A percentile compares a stretch with the other conserved stretches of the same genome.
phyloP scores from a whole-genome alignment of 2,797 vertebrate species.

The Phalloptychus januarius region DNA sequence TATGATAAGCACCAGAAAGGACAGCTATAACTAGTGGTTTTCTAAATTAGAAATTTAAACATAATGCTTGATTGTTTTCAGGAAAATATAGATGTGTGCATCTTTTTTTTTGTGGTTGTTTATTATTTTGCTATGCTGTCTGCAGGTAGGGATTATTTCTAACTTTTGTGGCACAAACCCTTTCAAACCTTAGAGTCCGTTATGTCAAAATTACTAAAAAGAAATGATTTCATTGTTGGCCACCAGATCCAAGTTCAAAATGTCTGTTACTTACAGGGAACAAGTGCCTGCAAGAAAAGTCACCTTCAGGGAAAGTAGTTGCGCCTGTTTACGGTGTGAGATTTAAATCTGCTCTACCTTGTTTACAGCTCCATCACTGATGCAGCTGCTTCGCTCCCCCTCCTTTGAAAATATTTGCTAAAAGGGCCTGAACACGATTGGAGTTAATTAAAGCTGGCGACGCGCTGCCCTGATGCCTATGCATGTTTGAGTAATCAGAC shows the following conservation, averaged over 20 bases:
- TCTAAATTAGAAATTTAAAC: neutral
- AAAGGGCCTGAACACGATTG: constrained; percentile 28
- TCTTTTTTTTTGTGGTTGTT: constrained; percentile 19
- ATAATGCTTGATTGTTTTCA: constrained; percentile 30
- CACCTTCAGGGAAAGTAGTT: constrained; percentile 57
- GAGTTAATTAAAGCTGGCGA: constrained; percentile 48
- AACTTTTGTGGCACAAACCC: constrained; percentile 30
- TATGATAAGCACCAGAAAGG: neutral
- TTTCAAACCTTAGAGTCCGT: constrained; percentile 34
- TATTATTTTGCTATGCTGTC: constrained; percentile 37
- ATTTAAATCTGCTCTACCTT: constrained; percentile 60
- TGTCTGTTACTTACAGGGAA: constrained; percentile 58
- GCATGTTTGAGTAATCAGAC: constrained; percentile 42
- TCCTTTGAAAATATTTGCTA: constrained; percentile 50
- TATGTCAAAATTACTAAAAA: constrained; percentile 32
- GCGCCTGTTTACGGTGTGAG: constrained; percentile 59
- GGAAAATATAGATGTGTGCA: constrained; percentile 24
- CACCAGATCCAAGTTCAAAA: constrained; percentile 59
- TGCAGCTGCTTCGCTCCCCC: constrained; percentile 40
- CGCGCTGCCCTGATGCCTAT: constrained; percentile 26
- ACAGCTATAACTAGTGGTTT: neutral
- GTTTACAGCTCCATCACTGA: constrained; percentile 64
- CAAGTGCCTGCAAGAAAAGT: constrained; percentile 60
- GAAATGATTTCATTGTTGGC: constrained; percentile 42
- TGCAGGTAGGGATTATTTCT: constrained; percentile 39